Evolutionary conservation across 1,140 invertebrate genomes (phyloP).

Genomic region (Pristionchus pacificus): DNA sequence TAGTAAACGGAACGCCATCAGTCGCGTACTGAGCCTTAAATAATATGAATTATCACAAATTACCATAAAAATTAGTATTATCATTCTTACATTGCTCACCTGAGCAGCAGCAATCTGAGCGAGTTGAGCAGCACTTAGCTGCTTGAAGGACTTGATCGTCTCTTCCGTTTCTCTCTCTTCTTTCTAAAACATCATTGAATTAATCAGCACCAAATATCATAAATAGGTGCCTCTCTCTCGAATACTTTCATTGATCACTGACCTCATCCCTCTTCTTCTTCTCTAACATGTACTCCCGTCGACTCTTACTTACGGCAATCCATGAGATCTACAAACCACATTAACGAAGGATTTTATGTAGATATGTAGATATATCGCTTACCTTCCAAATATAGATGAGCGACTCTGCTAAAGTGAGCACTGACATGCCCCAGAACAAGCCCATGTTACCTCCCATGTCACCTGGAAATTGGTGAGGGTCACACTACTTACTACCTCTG

Average conservation of each 20-base stretch:
- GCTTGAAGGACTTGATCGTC: not conserved
- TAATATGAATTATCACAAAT: too few relatives aligned
- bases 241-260: not conserved
- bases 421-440: constrained; percentile 53
- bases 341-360: not conserved
- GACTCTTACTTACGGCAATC: constrained; percentile 47
- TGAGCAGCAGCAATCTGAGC: not conserved
- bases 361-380: too few relatives aligned
- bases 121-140: not conserved
- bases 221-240: too few relatives aligned
- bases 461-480: constrained; percentile 22
- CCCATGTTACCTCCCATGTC: constrained; percentile 57
- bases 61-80: too few relatives aligned
- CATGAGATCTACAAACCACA: constrained; percentile 18
- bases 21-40: not conserved
- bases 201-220: too few relatives aligned
- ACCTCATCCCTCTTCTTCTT: constrained; percentile 46
- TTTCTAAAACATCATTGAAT: not conserved
- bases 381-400: constrained; percentile 48
- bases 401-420: constrained; percentile 46
- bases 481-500: not conserved
- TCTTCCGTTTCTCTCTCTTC: not conserved
- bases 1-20: too few relatives aligned
- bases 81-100: not conserved
- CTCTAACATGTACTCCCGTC: constrained; percentile 46